Conservation (phyloP, 2,113 vertebrate species). For the Felis catus region F.catus_Fca126_mat1.0 CM031428.1:17316001-17316500, state of each 20-base stretch:
- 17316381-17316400: neutral
- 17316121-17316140: neutral
- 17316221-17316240: neutral
- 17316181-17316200: neutral
- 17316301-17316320: neutral
- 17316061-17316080: neutral
- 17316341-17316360: neutral
- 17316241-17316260: neutral
- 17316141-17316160: neutral
- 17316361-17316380: neutral
- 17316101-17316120: neutral
- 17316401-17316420: conserved; percentile 59
- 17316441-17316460: conserved; percentile 52
- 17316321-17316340: neutral
- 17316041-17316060: neutral
- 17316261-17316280: neutral
- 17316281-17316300: neutral
- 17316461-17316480: conserved; percentile 50
- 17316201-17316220: neutral
- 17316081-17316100: neutral
- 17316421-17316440: conserved; percentile 60
- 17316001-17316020: neutral
- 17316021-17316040: neutral
- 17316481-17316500: conserved; percentile 45
- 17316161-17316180: neutral